These are phyloP conservation scores for Fragum fragum DNA, from an alignment of 2,888 invertebrate genomes.

Conservation along the genomic window DNA sequence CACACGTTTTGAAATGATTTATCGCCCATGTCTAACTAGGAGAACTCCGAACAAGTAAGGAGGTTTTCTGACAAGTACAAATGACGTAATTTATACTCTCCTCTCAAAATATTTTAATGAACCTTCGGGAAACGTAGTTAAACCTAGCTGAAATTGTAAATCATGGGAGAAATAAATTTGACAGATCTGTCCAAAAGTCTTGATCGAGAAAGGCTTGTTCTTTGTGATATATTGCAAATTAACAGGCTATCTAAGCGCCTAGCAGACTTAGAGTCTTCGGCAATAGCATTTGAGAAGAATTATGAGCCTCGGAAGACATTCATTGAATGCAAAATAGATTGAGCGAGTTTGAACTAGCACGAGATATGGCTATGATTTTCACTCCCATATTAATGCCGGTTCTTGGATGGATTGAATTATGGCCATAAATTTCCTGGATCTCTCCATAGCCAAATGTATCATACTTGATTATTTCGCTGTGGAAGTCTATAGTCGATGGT, in stretches of 20 bases:
- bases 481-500: constrained; percentile 46
- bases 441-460: constrained; percentile 57
- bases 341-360: constrained; percentile 65
- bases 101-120: constrained; percentile 72
- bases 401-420: constrained; percentile 67
- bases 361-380: constrained; percentile 70
- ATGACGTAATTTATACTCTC: constrained; percentile 71
- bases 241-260: constrained; percentile 70
- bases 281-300: constrained; percentile 68
- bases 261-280: constrained; percentile 64
- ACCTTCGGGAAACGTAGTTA: constrained; percentile 62
- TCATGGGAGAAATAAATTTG: constrained; percentile 68
- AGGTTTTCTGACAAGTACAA: constrained; percentile 67
- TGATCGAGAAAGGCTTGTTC: constrained; percentile 65
- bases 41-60: constrained; percentile 56
- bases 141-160: constrained; percentile 59
- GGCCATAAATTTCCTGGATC: constrained; percentile 61
- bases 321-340: constrained; percentile 71
- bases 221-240: constrained; percentile 71
- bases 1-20: constrained; percentile 66
- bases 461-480: constrained; percentile 55
- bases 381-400: constrained; percentile 66
- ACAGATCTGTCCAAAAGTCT: constrained; percentile 68
- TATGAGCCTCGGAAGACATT: constrained; percentile 62
- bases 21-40: constrained; percentile 61